A percentile compares a stretch with the other conserved stretches of the same genome.
Conservation (phyloP, 2,888 invertebrate genomes). For the Eumacrocentrus americanus region DNA sequence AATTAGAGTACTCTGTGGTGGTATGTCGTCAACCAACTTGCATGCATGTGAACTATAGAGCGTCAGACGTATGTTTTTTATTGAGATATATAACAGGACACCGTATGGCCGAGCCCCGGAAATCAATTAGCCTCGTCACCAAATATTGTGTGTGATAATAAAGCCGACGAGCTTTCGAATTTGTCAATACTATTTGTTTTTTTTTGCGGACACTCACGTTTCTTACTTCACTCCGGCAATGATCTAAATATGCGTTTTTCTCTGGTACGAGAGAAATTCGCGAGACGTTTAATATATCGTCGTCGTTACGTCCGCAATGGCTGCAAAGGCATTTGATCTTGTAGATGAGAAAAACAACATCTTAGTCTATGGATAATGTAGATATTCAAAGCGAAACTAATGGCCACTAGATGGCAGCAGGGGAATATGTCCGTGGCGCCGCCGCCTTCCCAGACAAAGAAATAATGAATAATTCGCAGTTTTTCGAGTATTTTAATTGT, state of each 20-base stretch:
- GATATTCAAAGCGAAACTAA: too few relatives aligned
- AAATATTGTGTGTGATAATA: not conserved
- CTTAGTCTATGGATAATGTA: too few relatives aligned
- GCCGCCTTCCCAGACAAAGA: too few relatives aligned
- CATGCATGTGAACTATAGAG: conserved; percentile 1
- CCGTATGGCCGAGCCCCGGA: not conserved
- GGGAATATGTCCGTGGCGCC: too few relatives aligned
- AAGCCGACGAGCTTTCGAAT: not conserved
- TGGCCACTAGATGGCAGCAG: too few relatives aligned
- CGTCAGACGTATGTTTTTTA: conserved; percentile 8
- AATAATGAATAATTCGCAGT: too few relatives aligned
- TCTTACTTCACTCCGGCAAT: conserved; percentile 15
- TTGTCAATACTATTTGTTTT: conserved; percentile 10
- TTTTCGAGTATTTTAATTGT: too few relatives aligned
- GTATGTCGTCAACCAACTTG: conserved; percentile 15
- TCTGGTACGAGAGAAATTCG: not conserved
- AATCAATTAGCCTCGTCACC: conserved; percentile 6
- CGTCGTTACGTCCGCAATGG: too few relatives aligned
- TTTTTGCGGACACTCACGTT: conserved; percentile 21
- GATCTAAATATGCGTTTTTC: conserved; percentile 12
- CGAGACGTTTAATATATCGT: not conserved
- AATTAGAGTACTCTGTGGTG: not conserved
- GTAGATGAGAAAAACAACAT: too few relatives aligned
- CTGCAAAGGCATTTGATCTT: too few relatives aligned
- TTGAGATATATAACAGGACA: not conserved